These are phyloP conservation scores for Pollachius pollachius DNA, from an alignment of 2,113 vertebrate species.

Conservation along the genomic window DNA sequence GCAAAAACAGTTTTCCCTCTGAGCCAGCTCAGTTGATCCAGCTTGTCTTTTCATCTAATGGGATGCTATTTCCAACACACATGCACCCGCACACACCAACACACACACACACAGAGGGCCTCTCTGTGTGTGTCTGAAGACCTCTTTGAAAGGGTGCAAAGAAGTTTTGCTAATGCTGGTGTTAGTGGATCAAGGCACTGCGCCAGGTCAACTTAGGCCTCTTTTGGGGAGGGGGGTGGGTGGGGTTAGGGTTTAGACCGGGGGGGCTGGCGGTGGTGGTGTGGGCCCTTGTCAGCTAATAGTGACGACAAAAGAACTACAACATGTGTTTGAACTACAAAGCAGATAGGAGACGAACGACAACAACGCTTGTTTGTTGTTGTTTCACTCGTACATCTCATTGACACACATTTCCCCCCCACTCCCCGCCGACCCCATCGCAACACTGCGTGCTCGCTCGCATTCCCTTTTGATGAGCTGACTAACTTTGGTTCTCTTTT, in stretches of 20 bases:
- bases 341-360: too few relatives aligned
- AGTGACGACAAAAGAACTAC: too few relatives aligned
- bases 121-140: slow-evolving; percentile 39
- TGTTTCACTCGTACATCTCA: too few relatives aligned
- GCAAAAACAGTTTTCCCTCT: slow-evolving; percentile 70
- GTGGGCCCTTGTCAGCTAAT: too few relatives aligned
- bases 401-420: too few relatives aligned
- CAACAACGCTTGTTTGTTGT: too few relatives aligned
- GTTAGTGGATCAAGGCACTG: slow-evolving; percentile 25
- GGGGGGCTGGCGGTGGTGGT: too few relatives aligned
- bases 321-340: too few relatives aligned
- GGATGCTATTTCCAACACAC: slow-evolving; percentile 58
- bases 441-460: slow-evolving; percentile 7
- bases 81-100: background rate
- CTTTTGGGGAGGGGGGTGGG: background rate
- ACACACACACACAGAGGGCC: slow-evolving; percentile 46
- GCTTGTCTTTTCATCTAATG: slow-evolving; percentile 54
- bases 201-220: slow-evolving; percentile 9
- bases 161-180: slow-evolving; percentile 44
- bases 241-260: too few relatives aligned
- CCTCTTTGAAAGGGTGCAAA: slow-evolving; percentile 25
- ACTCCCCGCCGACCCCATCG: too few relatives aligned
- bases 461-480: slow-evolving; percentile 17
- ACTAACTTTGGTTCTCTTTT: background rate
- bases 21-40: slow-evolving; percentile 59